Evolutionary conservation across 2,888 invertebrate genomes (phyloP).

Genomic region (Zootermopsis nevadensis): DNA sequence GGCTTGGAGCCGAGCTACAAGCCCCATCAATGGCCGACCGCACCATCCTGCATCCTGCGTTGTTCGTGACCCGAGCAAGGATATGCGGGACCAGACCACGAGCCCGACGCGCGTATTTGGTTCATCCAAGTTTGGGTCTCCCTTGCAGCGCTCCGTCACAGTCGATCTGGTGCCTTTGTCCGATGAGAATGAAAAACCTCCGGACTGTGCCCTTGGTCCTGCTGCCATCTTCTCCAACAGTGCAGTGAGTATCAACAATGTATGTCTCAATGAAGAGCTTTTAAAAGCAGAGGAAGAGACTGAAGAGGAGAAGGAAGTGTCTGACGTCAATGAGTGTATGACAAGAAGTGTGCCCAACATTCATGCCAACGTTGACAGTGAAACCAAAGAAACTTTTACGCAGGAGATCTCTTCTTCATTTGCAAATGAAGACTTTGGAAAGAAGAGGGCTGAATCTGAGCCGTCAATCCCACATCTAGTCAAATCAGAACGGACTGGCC

Average conservation of each 20-base stretch:
- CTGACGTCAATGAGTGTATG: conserved; percentile 61
- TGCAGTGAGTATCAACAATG: conserved; percentile 77
- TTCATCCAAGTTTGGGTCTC: not conserved
- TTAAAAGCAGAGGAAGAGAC: conserved; percentile 63
- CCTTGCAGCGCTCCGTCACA: conserved; percentile 51
- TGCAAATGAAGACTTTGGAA: conserved; percentile 58
- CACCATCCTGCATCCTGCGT: conserved; percentile 24
- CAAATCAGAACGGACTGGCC: conserved; percentile 58
- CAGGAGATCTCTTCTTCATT: conserved; percentile 31
- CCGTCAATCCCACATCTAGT: conserved; percentile 70
- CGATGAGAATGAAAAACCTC: conserved; percentile 55
- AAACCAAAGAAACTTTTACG: conserved; percentile 45
- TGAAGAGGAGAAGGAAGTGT: conserved; percentile 56
- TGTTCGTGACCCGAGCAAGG: conserved; percentile 42
- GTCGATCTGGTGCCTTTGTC: conserved; percentile 53
- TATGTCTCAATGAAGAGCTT: conserved; percentile 82
- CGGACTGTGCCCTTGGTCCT: conserved; percentile 70
- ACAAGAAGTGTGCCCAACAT: conserved; percentile 74
- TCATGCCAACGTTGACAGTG: conserved; percentile 61
- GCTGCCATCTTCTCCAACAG: conserved; percentile 89
- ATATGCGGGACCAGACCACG: conserved; percentile 33
- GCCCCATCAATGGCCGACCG: conserved; percentile 46
- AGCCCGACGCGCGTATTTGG: not conserved
- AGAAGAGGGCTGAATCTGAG: conserved; percentile 73
- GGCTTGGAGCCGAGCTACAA: conserved; percentile 48